Conservation (phyloP, 2,113 vertebrate species). For the Panthera uncia region DNA sequence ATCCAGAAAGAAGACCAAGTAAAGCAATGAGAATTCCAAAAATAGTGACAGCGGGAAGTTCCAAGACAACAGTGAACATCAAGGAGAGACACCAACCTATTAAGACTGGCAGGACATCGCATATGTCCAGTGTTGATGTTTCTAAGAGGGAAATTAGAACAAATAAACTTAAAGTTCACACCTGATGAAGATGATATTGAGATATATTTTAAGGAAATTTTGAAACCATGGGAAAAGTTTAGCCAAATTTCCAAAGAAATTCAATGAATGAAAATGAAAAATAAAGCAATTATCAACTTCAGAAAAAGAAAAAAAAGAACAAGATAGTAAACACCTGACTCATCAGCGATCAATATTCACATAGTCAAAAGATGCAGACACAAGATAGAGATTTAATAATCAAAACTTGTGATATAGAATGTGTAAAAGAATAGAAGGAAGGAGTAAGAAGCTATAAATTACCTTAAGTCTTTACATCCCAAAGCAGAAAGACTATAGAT, state of each 20-base stretch:
- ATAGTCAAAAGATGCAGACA: background rate
- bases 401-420: background rate
- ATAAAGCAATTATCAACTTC: background rate
- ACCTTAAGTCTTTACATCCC: background rate
- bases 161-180: background rate
- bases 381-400: background rate
- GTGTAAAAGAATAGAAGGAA: background rate
- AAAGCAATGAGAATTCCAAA: background rate
- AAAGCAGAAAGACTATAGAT: background rate
- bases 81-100: background rate
- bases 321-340: background rate
- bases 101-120: background rate
- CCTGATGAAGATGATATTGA: conserved; percentile 17
- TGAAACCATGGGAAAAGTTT: background rate
- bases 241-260: background rate
- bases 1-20: background rate
- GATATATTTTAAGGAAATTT: background rate
- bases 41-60: background rate
- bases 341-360: background rate
- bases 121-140: background rate
- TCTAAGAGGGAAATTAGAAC: background rate
- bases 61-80: background rate
- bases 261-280: background rate
- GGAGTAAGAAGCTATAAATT: background rate
- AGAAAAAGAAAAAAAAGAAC: background rate